Percentiles rank a stretch among this genome's conserved stretches.
Conservation (phyloP, 2,113 vertebrate genomes). For the Anarhynchus alexandrinus region DNA sequence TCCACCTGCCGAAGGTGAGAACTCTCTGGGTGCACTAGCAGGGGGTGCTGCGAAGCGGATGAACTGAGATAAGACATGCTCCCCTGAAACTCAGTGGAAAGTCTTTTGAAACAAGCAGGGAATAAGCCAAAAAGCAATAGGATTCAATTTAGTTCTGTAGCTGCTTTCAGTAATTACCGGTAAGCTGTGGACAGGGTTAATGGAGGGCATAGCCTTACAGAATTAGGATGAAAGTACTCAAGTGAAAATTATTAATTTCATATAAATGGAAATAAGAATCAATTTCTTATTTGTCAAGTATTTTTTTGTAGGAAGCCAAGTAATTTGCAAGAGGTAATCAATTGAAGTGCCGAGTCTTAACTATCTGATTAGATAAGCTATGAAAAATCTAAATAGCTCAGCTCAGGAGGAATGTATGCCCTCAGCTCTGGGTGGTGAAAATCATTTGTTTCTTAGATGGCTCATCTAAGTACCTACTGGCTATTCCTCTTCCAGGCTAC, state of each 20-base stretch:
- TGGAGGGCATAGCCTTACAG: neutral
- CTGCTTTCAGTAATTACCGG: neutral
- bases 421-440: neutral
- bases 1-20: neutral
- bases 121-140: neutral
- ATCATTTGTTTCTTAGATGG: neutral
- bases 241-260: neutral
- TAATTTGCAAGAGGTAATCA: neutral
- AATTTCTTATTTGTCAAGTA: neutral
- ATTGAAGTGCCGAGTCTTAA: neutral
- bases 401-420: neutral
- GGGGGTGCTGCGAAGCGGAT: neutral
- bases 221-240: neutral
- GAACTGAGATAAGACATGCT: neutral
- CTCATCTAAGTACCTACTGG: neutral
- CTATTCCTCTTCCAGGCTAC: neutral
- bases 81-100: neutral
- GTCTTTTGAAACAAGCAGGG: neutral
- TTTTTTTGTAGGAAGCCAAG: neutral
- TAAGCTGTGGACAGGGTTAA: neutral
- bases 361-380: neutral
- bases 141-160: neutral
- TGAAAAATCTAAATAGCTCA: neutral
- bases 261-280: neutral
- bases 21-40: neutral